Base-by-base conservation (phyloP, 1,140 invertebrate species). In the Drosophila arizonae region DNA sequence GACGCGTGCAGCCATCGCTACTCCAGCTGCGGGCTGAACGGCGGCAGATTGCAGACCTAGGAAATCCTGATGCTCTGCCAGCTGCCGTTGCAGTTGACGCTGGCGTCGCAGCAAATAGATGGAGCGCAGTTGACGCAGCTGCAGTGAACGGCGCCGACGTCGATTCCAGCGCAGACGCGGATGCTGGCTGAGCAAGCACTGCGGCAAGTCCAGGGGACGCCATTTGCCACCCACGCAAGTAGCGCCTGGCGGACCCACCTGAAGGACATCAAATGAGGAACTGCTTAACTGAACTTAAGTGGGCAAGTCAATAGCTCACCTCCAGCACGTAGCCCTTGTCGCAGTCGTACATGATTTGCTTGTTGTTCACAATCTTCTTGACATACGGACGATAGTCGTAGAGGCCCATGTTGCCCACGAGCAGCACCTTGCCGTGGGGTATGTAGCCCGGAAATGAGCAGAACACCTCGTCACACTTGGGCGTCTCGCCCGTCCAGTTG, bases 341-440 rank as follows among this genome's bases (percentile, higher is more conserved):
- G 91, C 98, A 99, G 77, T 98, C 97, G 92, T 98, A 99, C 95
- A 98, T 97, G 30, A 99, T 99, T 91, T 99, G 97, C 76, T 98
- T 97, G 87, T 99, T 98, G 91, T 98, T 98, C 0, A 95, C 94
- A n/a, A 95, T 94, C 93, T 97, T 98, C 81, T 95, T 95, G 0
- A 99, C 98, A 89, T 99, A 99, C 0, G 97, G 96, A n/a, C 97
- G 93, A 90, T 99, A 99, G 91, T 99, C 98, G 91, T 99, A 99
- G 36, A 98, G 94, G 0, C 98, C 98, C 97, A 99, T 99, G 85
- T 98, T 98, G 3, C 98, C 98, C 2, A 99, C 97, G 0, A 99
- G 92, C 11, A 99, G 93, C 0, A 99, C 97, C 91, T 97, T 97
- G 8, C 98, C 98, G 81, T 98, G 96, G 56, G 95, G 93, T 48